These are phyloP conservation scores for Orius laevigatus DNA, from an alignment of 1,140 invertebrate species.

Conservation along the genomic window DNA sequence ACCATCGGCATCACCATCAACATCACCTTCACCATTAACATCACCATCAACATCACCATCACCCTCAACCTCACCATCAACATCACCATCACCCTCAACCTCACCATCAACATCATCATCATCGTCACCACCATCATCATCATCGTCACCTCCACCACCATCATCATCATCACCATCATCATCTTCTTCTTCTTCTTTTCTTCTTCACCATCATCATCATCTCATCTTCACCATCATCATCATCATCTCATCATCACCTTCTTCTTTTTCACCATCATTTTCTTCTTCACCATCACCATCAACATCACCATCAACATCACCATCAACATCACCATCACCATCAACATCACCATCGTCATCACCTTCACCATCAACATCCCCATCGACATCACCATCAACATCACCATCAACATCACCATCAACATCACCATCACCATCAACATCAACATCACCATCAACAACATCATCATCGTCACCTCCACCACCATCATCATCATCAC, in stretches of 20 bases:
- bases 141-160: background rate
- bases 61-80: too few relatives aligned
- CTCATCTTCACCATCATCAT: conserved; percentile 1
- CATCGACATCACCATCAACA: conserved; percentile 9
- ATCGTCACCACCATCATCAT: background rate
- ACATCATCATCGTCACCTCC: background rate
- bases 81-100: too few relatives aligned
- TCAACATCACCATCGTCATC: conserved; percentile 17
- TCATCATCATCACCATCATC: background rate
- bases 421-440: too few relatives aligned
- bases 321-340: conserved; percentile 14
- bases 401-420: conserved; percentile 5
- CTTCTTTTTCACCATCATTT: too few relatives aligned
- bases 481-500: background rate
- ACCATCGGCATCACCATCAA: background rate
- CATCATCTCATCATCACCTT: background rate
- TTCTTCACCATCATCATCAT: background rate
- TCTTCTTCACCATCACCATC: conserved; percentile 7
- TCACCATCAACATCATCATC: background rate
- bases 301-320: conserved; percentile 13
- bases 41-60: background rate
- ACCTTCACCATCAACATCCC: too few relatives aligned
- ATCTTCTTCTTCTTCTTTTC: background rate
- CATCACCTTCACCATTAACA: background rate
- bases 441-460: conserved; percentile 11